phyloP scores from a whole-genome alignment of 2,113 vertebrate genomes.

The Panthera tigris region DNA sequence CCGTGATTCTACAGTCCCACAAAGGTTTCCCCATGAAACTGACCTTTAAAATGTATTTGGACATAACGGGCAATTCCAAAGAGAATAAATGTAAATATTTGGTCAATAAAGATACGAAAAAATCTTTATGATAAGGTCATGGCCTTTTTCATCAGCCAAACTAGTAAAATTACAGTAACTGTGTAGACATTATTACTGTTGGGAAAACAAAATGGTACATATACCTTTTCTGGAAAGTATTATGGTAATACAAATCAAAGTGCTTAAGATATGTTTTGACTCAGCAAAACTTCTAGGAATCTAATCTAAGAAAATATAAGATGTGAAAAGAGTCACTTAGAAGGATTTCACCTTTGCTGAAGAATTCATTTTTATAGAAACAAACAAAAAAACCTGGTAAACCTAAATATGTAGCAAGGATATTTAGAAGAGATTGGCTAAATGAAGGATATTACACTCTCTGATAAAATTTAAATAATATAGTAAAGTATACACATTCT shows the following conservation, averaged over 20 bases:
- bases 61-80: not conserved
- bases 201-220: not conserved
- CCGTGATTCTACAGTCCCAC: not conserved
- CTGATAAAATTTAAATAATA: not conserved
- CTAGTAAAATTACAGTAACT: not conserved
- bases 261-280: not conserved
- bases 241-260: not conserved
- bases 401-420: constrained; percentile 21
- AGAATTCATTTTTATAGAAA: not conserved
- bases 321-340: not conserved
- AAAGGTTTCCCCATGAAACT: not conserved
- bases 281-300: not conserved
- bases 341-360: not conserved
- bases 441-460: not conserved
- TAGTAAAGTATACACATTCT: not conserved
- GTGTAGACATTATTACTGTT: not conserved
- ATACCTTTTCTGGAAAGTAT: not conserved
- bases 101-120: not conserved
- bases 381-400: not conserved
- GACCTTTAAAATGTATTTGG: constrained; percentile 1
- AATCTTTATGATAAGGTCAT: not conserved
- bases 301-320: constrained; percentile 7
- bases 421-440: not conserved
- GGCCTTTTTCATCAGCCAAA: not conserved
- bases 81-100: not conserved